These are phyloP conservation scores for Molossus molossus DNA, from an alignment of 2,797 vertebrate species.

Conservation along the genomic window DNA sequence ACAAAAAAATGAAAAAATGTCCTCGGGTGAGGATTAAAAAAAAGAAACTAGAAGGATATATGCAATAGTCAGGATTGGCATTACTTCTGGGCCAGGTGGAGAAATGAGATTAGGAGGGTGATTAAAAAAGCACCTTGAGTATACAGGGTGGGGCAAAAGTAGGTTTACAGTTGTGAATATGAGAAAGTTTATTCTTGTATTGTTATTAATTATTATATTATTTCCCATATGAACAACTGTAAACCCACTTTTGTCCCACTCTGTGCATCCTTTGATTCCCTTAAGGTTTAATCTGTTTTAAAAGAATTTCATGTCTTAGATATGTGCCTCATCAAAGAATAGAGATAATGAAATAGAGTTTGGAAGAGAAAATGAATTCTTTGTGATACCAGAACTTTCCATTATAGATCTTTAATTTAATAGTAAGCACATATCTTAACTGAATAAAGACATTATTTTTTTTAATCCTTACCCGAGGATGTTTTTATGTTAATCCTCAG, in stretches of 20 bases:
- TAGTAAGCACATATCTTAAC: conserved; percentile 5
- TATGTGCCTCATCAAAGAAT: background rate
- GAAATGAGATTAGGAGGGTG: background rate
- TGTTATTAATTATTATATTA: background rate
- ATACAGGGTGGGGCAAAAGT: background rate
- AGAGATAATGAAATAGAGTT: background rate
- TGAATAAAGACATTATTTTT: conserved; percentile 11
- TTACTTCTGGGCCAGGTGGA: background rate
- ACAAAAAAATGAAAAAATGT: no score
- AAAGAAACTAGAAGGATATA: background rate
- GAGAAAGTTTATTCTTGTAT: background rate
- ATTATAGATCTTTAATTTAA: conserved; percentile 14
- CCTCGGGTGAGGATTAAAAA: no score
- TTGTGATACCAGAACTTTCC: conserved; percentile 7
- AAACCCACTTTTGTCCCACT: background rate
- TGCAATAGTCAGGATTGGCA: background rate
- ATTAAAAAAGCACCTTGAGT: background rate
- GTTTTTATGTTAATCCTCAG: no score
- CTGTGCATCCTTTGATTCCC: background rate
- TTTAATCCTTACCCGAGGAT: no score
- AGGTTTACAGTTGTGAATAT: background rate
- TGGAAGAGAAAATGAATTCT: background rate
- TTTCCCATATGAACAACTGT: background rate
- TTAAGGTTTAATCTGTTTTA: background rate
- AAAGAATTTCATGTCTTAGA: background rate